These are phyloP conservation scores for Synergus gifuensis DNA, from an alignment of 2,888 invertebrate genomes.

Conservation along the genomic window DNA sequence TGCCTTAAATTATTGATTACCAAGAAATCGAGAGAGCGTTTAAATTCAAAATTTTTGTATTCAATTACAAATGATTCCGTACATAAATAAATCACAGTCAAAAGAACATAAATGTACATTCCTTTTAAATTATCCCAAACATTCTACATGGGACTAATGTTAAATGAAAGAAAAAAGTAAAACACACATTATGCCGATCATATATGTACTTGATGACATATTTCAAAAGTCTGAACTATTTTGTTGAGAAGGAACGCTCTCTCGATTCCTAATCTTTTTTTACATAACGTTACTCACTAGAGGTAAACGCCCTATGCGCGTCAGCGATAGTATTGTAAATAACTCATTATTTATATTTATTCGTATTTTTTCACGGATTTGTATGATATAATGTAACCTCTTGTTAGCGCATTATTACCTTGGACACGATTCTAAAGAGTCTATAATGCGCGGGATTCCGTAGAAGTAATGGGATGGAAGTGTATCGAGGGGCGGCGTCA, in stretches of 20 bases:
- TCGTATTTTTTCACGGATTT: slow-evolving; percentile 63
- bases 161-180: slow-evolving; percentile 43
- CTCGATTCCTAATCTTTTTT: slow-evolving; percentile 67
- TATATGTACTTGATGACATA: slow-evolving; percentile 26
- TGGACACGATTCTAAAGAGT: slow-evolving; percentile 71
- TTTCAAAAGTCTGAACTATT: neutral
- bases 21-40: slow-evolving; percentile 53
- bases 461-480: slow-evolving; percentile 64
- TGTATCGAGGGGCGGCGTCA: slow-evolving; percentile 65
- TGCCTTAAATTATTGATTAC: slow-evolving; percentile 62
- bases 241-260: slow-evolving; percentile 54
- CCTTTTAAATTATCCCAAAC: slow-evolving; percentile 19
- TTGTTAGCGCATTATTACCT: slow-evolving; percentile 74
- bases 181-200: slow-evolving; percentile 40
- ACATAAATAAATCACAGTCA: slow-evolving; percentile 38
- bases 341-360: slow-evolving; percentile 66
- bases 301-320: slow-evolving; percentile 71
- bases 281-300: slow-evolving; percentile 69
- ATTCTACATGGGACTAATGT: slow-evolving; percentile 28
- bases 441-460: slow-evolving; percentile 63
- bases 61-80: slow-evolving; percentile 18
- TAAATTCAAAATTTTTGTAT: slow-evolving; percentile 44
- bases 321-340: slow-evolving; percentile 72
- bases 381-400: slow-evolving; percentile 66
- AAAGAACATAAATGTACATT: slow-evolving; percentile 29